A percentile compares a stretch with the other conserved stretches of the same genome.
Evolutionary conservation across 2,113 vertebrate species (phyloP).

Genomic region (Coptodon bakossiorum): DNA sequence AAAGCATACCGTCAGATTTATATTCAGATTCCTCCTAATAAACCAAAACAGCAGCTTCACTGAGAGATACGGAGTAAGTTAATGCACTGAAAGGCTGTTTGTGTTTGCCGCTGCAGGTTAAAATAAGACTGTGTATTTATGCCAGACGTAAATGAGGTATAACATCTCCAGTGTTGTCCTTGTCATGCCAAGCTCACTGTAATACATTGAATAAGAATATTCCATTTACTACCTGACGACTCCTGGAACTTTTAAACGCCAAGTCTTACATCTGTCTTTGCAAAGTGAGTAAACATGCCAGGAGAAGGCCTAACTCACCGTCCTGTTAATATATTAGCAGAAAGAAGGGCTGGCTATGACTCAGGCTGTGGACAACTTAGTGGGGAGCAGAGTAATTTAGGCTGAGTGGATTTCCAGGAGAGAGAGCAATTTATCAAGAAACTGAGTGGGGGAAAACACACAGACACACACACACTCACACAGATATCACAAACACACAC

Average conservation of each 20-base stretch:
- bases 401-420: conserved; percentile 41
- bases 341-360: background rate
- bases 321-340: background rate
- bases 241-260: background rate
- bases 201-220: background rate
- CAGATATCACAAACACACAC: background rate
- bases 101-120: background rate
- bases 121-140: background rate
- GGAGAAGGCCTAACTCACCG: background rate
- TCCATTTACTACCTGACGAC: background rate
- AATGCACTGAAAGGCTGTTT: background rate
- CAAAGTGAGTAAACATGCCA: conserved; percentile 20
- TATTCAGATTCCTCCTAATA: background rate
- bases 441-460: background rate
- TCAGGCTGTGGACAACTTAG: conserved; percentile 33
- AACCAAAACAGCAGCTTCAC: background rate
- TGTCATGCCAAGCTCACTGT: background rate
- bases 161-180: background rate
- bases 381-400: conserved; percentile 43
- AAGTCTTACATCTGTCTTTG: background rate
- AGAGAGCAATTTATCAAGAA: conserved; percentile 39
- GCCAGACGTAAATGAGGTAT: background rate
- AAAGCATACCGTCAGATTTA: background rate
- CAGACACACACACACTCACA: background rate
- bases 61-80: background rate